A percentile compares a stretch with the other conserved stretches of the same genome.
phyloP scores from a whole-genome alignment of 2,113 vertebrate genomes.

The Cephalopholis sonnerati region DNA sequence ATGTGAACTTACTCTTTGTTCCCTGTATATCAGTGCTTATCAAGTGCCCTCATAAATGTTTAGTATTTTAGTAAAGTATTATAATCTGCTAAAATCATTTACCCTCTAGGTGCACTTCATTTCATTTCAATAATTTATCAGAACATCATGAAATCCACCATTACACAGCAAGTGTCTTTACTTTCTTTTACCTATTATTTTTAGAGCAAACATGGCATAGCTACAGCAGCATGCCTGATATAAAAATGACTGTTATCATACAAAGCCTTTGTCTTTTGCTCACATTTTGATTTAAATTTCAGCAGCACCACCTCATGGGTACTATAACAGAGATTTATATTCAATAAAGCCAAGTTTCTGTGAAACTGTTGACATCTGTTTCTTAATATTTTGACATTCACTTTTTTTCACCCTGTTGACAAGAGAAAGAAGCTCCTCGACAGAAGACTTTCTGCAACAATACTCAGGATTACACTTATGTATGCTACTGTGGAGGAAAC shows the following conservation, averaged over 20 bases:
- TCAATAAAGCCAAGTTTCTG: slow-evolving; percentile 76
- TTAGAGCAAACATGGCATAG: slow-evolving; percentile 6
- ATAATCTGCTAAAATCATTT: slow-evolving; percentile 55
- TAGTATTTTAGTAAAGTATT: too few species aligned
- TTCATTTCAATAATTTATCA: slow-evolving; percentile 65
- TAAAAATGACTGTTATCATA: slow-evolving; percentile 33
- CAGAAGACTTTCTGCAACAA: too few species aligned
- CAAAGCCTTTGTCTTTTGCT: slow-evolving; percentile 23
- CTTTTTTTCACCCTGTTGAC: background rate
- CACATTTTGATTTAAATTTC: slow-evolving; percentile 35
- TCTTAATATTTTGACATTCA: background rate
- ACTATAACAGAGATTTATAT: slow-evolving; percentile 70
- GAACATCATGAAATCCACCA: slow-evolving; percentile 66
- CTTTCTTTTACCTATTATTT: slow-evolving; percentile 23
- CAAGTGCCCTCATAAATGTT: slow-evolving; percentile 69
- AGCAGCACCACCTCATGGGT: slow-evolving; percentile 26
- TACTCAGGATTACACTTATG: background rate
- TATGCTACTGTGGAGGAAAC: background rate
- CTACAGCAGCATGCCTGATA: slow-evolving; percentile 11
- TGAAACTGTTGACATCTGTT: background rate
- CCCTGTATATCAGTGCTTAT: slow-evolving; percentile 39
- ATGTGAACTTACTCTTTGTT: background rate
- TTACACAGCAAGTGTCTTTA: slow-evolving; percentile 35
- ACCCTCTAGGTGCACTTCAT: slow-evolving; percentile 71
- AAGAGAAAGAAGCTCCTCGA: background rate